Evolutionary conservation across 2,888 invertebrate species (phyloP).

Genomic region (Odontocolon sp.): DNA sequence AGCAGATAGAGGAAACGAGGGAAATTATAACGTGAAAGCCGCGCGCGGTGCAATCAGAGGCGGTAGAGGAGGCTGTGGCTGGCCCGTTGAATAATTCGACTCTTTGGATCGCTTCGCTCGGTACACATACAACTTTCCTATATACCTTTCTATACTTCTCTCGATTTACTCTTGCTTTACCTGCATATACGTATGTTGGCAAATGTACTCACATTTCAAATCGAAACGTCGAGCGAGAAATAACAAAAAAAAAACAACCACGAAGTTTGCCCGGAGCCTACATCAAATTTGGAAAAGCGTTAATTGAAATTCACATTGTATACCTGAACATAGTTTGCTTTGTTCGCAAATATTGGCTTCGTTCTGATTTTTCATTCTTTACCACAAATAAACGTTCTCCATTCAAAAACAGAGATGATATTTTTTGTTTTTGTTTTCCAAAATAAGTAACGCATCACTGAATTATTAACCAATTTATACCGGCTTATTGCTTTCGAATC

Average conservation of each 20-base stretch:
- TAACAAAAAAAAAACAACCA: neutral
- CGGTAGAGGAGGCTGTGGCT: constrained; percentile 10
- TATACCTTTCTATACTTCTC: neutral
- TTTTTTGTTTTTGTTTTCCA: too few species aligned
- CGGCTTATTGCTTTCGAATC: too few species aligned
- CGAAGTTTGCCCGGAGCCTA: neutral
- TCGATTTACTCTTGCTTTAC: neutral
- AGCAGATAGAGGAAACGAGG: constrained; percentile 11
- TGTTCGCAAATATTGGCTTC: neutral
- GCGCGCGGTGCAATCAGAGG: constrained; percentile 25
- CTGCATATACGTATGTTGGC: neutral
- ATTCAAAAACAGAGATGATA: too few species aligned
- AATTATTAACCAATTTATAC: too few species aligned
- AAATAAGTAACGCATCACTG: too few species aligned
- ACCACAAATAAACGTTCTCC: neutral
- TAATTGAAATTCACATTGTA: constrained; percentile 7
- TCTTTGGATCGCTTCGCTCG: constrained; percentile 9
- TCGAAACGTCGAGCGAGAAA: too few species aligned
- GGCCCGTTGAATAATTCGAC: constrained; percentile 46
- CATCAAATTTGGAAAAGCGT: constrained; percentile 1
- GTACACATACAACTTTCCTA: neutral
- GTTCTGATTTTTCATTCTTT: neutral
- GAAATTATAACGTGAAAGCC: constrained; percentile 40
- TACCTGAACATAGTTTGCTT: neutral
- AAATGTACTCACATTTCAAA: neutral